Conservation (phyloP, 1,140 invertebrate species). For the Philopotamus ludificatus region DNA sequence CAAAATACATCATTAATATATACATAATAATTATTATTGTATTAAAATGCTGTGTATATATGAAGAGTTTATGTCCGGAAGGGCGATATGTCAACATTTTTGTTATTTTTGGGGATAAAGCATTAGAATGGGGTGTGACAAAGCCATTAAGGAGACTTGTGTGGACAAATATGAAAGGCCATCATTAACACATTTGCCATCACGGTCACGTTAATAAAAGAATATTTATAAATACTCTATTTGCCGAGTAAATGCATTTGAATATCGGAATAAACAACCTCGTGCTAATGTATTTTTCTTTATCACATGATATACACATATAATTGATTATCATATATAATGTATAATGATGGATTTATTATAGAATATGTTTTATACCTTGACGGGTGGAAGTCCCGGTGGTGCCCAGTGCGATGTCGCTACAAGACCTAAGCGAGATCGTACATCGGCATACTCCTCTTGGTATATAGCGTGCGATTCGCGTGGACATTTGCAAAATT, state of each 20-base stretch:
- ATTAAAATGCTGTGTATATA: background rate
- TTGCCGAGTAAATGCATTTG: no score
- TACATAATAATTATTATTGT: background rate
- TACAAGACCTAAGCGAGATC: conserved; percentile 77
- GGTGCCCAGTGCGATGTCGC: conserved; percentile 68
- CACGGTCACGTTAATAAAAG: background rate
- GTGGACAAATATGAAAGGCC: conserved; percentile 10
- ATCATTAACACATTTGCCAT: conserved; percentile 11
- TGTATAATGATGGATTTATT: no score
- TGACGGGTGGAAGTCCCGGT: conserved; percentile 67
- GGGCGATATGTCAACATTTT: conserved; percentile 11
- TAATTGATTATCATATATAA: no score
- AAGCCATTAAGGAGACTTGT: conserved; percentile 9
- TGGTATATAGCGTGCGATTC: conserved; percentile 85
- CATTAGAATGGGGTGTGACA: conserved; percentile 13
- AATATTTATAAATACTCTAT: background rate
- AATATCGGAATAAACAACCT: no score
- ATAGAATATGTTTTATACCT: conserved; percentile 47
- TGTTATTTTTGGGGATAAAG: background rate
- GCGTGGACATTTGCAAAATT: conserved; percentile 83
- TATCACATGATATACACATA: no score
- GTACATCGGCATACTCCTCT: conserved; percentile 80
- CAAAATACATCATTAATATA: background rate
- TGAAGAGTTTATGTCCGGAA: background rate
- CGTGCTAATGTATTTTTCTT: no score